Conservation (phyloP, 92 coral and sea anemone species). For the Hydrozoanthus gracilis region DNA sequence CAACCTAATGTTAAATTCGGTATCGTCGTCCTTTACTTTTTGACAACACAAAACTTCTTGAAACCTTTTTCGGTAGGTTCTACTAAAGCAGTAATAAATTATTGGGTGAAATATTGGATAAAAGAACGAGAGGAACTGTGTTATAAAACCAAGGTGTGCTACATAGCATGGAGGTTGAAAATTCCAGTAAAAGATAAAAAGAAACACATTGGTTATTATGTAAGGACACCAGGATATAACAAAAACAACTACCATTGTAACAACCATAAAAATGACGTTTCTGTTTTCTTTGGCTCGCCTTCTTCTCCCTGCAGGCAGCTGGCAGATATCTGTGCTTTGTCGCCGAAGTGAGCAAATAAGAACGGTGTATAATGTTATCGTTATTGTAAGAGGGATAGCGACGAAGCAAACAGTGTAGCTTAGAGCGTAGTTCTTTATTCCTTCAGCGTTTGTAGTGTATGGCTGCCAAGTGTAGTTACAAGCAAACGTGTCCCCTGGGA, state of each 20-base stretch:
- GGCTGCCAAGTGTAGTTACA: conserved; percentile 18
- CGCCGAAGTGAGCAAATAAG: conserved; percentile 18
- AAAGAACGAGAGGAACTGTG: background rate
- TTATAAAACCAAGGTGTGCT: background rate
- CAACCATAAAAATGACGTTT: conserved; percentile 26
- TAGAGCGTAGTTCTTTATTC: conserved; percentile 3
- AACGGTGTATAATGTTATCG: background rate
- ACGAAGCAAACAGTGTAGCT: conserved; percentile 18
- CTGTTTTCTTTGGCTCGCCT: conserved; percentile 29
- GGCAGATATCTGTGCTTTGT: background rate
- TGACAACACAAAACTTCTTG: conserved; percentile 17
- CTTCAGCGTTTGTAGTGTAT: background rate
- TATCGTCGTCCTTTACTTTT: background rate
- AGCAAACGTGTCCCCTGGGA: background rate
- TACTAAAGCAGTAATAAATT: conserved; percentile 25
- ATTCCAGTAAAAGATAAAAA: background rate
- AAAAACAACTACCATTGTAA: conserved; percentile 11
- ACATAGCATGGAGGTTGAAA: conserved; percentile 11
- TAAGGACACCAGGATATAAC: conserved; percentile 25
- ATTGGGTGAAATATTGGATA: conserved; percentile 17
- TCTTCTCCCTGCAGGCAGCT: conserved; percentile 26
- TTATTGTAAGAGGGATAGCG: conserved; percentile 11
- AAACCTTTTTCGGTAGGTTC: conserved; percentile 14
- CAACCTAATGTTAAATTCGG: background rate
- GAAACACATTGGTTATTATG: background rate